Percentiles rank a stretch among this genome's conserved stretches.
Evolutionary conservation across 2,888 invertebrate species (phyloP).

Genomic region (Caenorhabditis uteleia): DNA sequence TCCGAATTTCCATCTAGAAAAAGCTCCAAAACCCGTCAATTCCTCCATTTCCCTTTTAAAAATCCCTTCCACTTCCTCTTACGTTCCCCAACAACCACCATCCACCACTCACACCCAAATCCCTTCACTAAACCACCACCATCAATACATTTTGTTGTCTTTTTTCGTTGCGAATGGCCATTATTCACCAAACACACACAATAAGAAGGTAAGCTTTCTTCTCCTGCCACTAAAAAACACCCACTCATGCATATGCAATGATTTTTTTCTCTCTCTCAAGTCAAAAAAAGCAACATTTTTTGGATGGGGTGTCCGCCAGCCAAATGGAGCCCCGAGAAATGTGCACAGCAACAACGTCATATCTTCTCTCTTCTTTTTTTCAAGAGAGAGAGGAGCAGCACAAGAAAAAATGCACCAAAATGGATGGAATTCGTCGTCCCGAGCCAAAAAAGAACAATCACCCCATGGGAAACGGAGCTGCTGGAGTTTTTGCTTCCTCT

Average conservation of each 20-base stretch:
- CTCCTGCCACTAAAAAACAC: too few relatives aligned
- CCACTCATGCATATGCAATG: slow-evolving; percentile 38
- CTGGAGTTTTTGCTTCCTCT: too few relatives aligned
- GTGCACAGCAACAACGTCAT: not conserved
- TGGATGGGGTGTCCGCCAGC: not conserved
- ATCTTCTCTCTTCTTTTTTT: too few relatives aligned
- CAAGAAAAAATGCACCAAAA: not conserved
- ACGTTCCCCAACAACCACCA: not conserved
- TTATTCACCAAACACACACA: too few relatives aligned
- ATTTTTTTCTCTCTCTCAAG: slow-evolving; percentile 14
- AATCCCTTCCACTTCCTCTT: not conserved
- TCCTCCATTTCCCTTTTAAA: not conserved
- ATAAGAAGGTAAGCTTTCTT: too few relatives aligned
- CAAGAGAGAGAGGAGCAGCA: not conserved
- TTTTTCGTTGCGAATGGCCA: too few relatives aligned
- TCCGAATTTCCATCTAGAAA: not conserved
- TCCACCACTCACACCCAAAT: not conserved
- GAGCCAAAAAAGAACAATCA: not conserved
- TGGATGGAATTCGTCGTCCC: not conserved
- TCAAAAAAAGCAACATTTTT: not conserved
- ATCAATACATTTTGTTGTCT: too few relatives aligned
- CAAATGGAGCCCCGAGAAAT: not conserved
- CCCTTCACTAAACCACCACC: not conserved
- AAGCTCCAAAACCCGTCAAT: not conserved
- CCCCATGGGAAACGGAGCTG: not conserved